A percentile compares a stretch with the other conserved stretches of the same genome.
Evolutionary conservation across 2,797 vertebrate genomes (phyloP).

Genomic region (Gallinago solitaria): DNA sequence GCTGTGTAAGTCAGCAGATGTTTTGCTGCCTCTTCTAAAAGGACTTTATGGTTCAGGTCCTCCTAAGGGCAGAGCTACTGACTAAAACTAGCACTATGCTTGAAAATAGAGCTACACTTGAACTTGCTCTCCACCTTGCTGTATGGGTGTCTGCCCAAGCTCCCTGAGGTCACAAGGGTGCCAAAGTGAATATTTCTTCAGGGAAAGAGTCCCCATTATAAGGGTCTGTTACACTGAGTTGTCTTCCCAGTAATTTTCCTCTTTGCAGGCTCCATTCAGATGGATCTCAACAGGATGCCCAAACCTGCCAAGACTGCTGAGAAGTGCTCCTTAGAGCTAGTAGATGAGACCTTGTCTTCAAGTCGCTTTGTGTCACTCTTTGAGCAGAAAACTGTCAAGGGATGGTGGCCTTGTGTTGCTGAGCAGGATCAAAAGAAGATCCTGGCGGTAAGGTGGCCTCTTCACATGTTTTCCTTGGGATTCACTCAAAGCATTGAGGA

Average conservation of each 20-base stretch:
- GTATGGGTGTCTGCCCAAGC: background rate
- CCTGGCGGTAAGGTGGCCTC: slow-evolving; percentile 82
- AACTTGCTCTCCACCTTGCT: background rate
- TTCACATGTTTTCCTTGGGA: rapidly evolving
- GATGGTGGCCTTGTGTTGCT: slow-evolving; percentile 93
- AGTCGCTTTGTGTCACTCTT: slow-evolving; percentile 89
- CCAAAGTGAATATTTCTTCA: background rate
- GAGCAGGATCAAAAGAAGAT: slow-evolving; percentile 77
- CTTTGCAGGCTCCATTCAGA: slow-evolving; percentile 85
- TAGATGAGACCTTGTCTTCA: slow-evolving; percentile 69
- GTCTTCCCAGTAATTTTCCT: background rate
- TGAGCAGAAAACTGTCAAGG: slow-evolving; percentile 92
- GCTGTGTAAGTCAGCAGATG: background rate
- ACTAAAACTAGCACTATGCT: background rate
- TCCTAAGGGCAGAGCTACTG: background rate
- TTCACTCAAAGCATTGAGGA: background rate
- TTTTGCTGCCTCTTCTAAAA: background rate
- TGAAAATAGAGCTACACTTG: background rate
- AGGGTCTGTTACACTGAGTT: rapidly evolving
- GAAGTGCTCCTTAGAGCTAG: slow-evolving; percentile 85
- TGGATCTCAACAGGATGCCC: slow-evolving; percentile 94
- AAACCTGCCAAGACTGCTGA: slow-evolving; percentile 89
- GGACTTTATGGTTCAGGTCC: background rate
- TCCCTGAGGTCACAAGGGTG: background rate
- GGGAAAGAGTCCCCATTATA: rapidly evolving